phyloP scores from a whole-genome alignment of 2,888 invertebrate genomes.

The Laothoe populi region DNA sequence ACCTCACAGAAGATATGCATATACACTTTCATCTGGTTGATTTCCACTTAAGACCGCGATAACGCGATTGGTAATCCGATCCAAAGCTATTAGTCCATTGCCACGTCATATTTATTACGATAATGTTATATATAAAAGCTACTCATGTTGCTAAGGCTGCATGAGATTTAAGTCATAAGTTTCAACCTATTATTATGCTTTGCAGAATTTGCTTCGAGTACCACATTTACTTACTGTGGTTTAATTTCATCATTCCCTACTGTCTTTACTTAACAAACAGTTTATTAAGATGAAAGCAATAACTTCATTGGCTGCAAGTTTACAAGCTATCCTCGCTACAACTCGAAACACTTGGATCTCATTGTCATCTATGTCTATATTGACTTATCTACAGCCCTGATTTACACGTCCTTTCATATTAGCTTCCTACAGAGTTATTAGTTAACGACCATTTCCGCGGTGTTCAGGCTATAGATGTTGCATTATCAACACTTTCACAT shows the following conservation, averaged over 20 bases:
- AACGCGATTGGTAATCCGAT: slow-evolving; percentile 14
- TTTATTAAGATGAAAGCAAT: too few species aligned
- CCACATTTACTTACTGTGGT: too few species aligned
- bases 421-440: slow-evolving; percentile 3
- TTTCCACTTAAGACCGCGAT: slow-evolving; percentile 14
- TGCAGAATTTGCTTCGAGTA: too few species aligned
- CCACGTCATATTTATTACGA: not conserved
- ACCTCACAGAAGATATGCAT: not conserved
- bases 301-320: too few species aligned
- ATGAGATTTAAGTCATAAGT: too few species aligned
- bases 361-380: too few species aligned
- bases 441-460: slow-evolving; percentile 5
- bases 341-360: too few species aligned
- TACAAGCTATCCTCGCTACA: too few species aligned
- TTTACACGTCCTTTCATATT: slow-evolving; percentile 18
- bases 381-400: not conserved
- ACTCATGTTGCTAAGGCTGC: not conserved
- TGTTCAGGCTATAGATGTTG: slow-evolving; percentile 15
- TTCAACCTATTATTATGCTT: too few species aligned
- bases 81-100: not conserved
- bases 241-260: too few species aligned
- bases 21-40: slow-evolving; percentile 13
- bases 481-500: slow-evolving; percentile 23
- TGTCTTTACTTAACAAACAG: too few species aligned
- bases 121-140: not conserved